Conservation (phyloP, 2,888 invertebrate genomes). For the Hemithea aestivaria region DNA sequence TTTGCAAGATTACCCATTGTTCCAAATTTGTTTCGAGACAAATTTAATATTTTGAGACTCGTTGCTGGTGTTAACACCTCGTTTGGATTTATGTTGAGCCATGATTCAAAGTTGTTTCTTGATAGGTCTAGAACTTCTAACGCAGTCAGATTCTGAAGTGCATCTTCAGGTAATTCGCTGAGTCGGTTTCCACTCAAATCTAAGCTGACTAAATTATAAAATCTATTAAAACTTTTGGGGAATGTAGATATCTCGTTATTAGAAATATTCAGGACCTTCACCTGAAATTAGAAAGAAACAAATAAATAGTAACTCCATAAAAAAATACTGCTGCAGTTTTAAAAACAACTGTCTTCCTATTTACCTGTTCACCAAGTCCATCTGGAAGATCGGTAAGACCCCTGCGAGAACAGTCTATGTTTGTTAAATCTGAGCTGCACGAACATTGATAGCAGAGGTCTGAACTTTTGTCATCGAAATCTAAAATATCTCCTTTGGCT, state of each 20-base stretch:
- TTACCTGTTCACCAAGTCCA: constrained; percentile 57
- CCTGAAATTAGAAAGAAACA: constrained; percentile 61
- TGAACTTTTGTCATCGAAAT: constrained; percentile 47
- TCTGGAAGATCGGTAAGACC: constrained; percentile 66
- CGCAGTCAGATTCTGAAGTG: constrained; percentile 73
- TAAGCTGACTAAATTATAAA: constrained; percentile 49
- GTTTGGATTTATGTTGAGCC: constrained; percentile 78
- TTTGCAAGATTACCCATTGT: constrained; percentile 71
- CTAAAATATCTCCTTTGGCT: constrained; percentile 39
- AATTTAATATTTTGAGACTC: constrained; percentile 78
- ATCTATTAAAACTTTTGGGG: constrained; percentile 56
- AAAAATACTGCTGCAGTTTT: too few species aligned
- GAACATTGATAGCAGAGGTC: constrained; percentile 57
- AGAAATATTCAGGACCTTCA: constrained; percentile 82
- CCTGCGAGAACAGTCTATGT: constrained; percentile 62
- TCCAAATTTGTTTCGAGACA: constrained; percentile 81
- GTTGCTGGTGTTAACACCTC: constrained; percentile 66
- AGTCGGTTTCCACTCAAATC: constrained; percentile 75
- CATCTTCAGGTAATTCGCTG: constrained; percentile 60
- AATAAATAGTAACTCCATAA: neutral
- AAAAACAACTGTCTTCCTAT: too few species aligned
- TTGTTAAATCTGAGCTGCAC: constrained; percentile 51
- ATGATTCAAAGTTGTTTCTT: constrained; percentile 79
- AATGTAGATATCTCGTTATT: constrained; percentile 80
- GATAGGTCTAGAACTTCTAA: constrained; percentile 81